These are phyloP conservation scores for Nothoprocta perdicaria DNA, from an alignment of 2,113 vertebrate genomes.

Conservation along the genomic window DNA sequence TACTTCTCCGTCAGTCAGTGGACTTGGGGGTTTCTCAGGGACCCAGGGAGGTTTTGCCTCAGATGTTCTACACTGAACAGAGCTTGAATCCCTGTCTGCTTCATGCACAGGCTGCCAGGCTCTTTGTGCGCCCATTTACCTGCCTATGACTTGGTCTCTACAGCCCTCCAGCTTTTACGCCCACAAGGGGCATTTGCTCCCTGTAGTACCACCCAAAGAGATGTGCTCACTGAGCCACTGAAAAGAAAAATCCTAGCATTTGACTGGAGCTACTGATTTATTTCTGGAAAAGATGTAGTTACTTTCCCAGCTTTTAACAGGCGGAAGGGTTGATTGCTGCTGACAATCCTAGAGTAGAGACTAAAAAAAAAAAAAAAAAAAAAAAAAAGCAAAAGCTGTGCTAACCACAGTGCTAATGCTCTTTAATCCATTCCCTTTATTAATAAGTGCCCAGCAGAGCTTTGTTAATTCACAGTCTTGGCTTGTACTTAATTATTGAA, in stretches of 20 bases:
- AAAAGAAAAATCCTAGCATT: not conserved
- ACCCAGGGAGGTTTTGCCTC: not conserved
- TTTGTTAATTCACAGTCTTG: slow-evolving; percentile 15
- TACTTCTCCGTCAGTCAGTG: not conserved
- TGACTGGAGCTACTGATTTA: slow-evolving; percentile 13
- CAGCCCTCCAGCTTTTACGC: not conserved
- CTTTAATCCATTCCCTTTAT: slow-evolving; percentile 33
- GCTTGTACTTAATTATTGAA: slow-evolving; percentile 26
- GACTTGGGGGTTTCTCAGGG: not conserved
- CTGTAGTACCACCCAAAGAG: not conserved
- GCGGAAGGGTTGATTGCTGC: not conserved
- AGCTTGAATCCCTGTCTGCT: not conserved
- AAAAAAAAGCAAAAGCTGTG: not conserved
- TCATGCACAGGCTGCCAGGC: not conserved
- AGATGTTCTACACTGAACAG: not conserved
- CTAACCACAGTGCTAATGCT: not conserved
- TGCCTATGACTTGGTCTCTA: not conserved
- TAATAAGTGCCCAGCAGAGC: slow-evolving; percentile 10
- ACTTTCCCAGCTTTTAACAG: slow-evolving; percentile 11
- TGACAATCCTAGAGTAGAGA: not conserved
- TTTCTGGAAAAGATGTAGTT: slow-evolving; percentile 24
- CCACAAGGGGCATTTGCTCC: not conserved
- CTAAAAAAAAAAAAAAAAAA: not conserved
- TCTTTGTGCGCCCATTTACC: not conserved
- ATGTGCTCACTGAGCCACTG: not conserved